These are phyloP conservation scores for Pollenia angustigena DNA, from an alignment of 2,888 invertebrate species.

Conservation along the genomic window DNA sequence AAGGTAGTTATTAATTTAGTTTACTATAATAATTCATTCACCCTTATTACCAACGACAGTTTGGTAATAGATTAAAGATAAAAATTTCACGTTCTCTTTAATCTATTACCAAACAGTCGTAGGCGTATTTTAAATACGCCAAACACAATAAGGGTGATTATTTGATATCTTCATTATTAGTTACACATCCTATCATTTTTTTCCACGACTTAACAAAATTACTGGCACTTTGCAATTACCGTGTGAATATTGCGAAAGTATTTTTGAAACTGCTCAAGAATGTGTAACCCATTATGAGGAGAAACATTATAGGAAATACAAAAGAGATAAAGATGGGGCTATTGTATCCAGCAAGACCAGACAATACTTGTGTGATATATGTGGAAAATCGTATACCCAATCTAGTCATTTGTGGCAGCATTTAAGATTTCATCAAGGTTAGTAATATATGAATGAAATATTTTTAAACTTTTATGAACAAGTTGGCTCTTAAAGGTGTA, in stretches of 20 bases:
- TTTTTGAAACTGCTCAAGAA: slow-evolving; percentile 79
- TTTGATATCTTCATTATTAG: slow-evolving; percentile 74
- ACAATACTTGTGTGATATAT: slow-evolving; percentile 87
- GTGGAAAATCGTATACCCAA: slow-evolving; percentile 87
- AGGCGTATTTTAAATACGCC: no score
- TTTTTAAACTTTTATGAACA: neutral
- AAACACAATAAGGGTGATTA: no score
- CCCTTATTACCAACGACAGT: no score
- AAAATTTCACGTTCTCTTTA: no score
- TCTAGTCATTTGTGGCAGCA: slow-evolving; percentile 88
- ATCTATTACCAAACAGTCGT: no score
- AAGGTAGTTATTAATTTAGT: no score
- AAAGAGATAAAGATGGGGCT: slow-evolving; percentile 82
- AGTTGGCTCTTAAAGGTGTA: slow-evolving; percentile 84
- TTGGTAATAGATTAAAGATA: no score
- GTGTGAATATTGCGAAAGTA: slow-evolving; percentile 82
- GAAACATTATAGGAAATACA: slow-evolving; percentile 85
- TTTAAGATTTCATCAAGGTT: slow-evolving; percentile 87
- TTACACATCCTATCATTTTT: slow-evolving; percentile 81
- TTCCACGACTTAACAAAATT: slow-evolving; percentile 80
- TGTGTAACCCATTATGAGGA: slow-evolving; percentile 86
- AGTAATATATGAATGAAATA: slow-evolving; percentile 50
- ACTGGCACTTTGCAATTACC: slow-evolving; percentile 78
- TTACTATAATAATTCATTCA: neutral
- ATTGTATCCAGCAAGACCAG: slow-evolving; percentile 78